Percentiles rank a stretch among this genome's conserved stretches.
phyloP scores from a whole-genome alignment of 2,797 vertebrate genomes.

The Psittacula echo region DNA sequence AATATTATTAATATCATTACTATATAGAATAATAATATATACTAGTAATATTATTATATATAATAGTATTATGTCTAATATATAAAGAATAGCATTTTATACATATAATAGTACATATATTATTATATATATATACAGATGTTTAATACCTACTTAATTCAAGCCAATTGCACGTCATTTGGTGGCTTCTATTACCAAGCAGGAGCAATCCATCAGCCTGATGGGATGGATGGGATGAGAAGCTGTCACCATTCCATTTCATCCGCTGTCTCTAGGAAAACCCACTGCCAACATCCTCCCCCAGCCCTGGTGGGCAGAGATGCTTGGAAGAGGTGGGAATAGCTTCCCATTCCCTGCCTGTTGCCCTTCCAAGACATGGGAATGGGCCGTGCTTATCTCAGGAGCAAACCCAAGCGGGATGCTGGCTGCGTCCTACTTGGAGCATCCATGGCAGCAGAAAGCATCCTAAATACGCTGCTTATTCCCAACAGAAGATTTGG shows the following conservation, averaged over 20 bases:
- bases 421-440: too few relatives aligned
- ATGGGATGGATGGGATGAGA: not conserved
- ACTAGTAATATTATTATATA: too few relatives aligned
- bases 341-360: not conserved
- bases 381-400: not conserved
- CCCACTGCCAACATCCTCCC: not conserved
- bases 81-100: too few relatives aligned
- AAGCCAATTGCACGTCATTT: too few relatives aligned
- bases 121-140: too few relatives aligned
- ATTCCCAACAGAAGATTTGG: accelerated
- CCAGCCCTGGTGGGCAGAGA: not conserved
- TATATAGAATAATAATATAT: too few relatives aligned
- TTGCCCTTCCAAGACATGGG: too few relatives aligned
- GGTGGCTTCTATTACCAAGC: not conserved
- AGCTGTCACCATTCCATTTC: not conserved
- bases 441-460: not conserved
- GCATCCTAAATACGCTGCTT: not conserved
- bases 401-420: not conserved
- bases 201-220: not conserved
- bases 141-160: not conserved
- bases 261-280: not conserved
- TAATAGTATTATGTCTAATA: too few relatives aligned
- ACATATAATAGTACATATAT: too few relatives aligned
- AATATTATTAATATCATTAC: too few relatives aligned
- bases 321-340: not conserved